Conservation (phyloP, 2,888 invertebrate species). For the Brachypalpus laphriformis region DNA sequence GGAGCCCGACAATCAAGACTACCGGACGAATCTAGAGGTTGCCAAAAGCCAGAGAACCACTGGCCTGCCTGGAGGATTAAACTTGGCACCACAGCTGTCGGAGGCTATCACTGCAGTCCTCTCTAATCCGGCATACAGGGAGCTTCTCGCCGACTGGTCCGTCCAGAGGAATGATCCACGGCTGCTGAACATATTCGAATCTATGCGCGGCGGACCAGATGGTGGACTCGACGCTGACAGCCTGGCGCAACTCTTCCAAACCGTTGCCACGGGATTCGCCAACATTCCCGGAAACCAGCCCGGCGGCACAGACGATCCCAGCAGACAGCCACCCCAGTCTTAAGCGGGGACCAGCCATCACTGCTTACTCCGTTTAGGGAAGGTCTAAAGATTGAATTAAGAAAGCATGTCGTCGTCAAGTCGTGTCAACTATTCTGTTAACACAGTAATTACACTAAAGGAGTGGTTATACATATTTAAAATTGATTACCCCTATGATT, state of each 20-base stretch:
- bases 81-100: conserved; percentile 75
- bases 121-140: conserved; percentile 77
- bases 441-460: conserved; percentile 8
- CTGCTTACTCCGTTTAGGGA: conserved; percentile 12
- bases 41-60: conserved; percentile 84
- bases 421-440: conserved; percentile 16
- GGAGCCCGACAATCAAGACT: conserved; percentile 96
- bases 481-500: conserved; percentile 37
- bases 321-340: conserved; percentile 76
- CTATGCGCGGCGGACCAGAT: conserved; percentile 15
- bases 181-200: conserved; percentile 37
- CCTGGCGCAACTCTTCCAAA: conserved; percentile 79
- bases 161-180: conserved; percentile 49
- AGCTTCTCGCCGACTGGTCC: conserved; percentile 22
- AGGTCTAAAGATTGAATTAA: conserved; percentile 14
- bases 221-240: conserved; percentile 75
- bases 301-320: conserved; percentile 66
- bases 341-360: not conserved
- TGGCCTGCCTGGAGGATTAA: not conserved
- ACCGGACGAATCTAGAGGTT: conserved; percentile 92
- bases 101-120: conserved; percentile 79
- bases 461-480: conserved; percentile 31
- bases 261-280: conserved; percentile 77
- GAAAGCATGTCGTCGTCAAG: conserved; percentile 26
- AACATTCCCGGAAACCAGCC: conserved; percentile 63